A percentile compares a stretch with the other conserved stretches of the same genome.
phyloP scores from a whole-genome alignment of 2,888 invertebrate genomes.

The Himalopsyche anomala region DNA sequence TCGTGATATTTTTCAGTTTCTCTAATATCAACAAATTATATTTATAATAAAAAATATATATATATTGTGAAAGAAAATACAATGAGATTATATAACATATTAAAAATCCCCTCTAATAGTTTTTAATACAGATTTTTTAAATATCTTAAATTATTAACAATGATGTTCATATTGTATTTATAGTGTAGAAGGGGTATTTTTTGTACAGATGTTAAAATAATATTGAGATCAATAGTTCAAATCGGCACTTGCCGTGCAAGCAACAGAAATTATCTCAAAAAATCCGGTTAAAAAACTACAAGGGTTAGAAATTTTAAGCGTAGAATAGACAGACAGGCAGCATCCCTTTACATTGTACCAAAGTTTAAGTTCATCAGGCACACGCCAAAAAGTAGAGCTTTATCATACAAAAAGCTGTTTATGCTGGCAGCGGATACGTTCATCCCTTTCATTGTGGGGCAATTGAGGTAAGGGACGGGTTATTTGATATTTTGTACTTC shows the following conservation, averaged over 20 bases:
- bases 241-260: background rate
- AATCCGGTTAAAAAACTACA: slow-evolving; percentile 38
- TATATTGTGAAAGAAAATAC: no score
- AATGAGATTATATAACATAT: no score
- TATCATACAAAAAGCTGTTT: slow-evolving; percentile 51
- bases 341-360: slow-evolving; percentile 45
- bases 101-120: no score
- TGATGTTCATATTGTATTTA: background rate
- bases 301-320: slow-evolving; percentile 38
- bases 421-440: slow-evolving; percentile 35
- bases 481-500: slow-evolving; percentile 36
- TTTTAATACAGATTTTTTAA: no score
- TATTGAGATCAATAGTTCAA: background rate
- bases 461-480: slow-evolving; percentile 54
- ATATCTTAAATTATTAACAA: background rate
- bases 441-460: slow-evolving; percentile 52
- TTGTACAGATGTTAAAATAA: background rate
- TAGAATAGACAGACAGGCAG: slow-evolving; percentile 5
- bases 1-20: no score
- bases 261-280: background rate
- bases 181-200: background rate
- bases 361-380: slow-evolving; percentile 46
- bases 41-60: no score
- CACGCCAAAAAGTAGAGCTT: slow-evolving; percentile 50
- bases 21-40: no score